These are phyloP conservation scores for Chironomus striatipennis DNA, from an alignment of 1,140 invertebrate genomes.

Conservation along the genomic window DNA sequence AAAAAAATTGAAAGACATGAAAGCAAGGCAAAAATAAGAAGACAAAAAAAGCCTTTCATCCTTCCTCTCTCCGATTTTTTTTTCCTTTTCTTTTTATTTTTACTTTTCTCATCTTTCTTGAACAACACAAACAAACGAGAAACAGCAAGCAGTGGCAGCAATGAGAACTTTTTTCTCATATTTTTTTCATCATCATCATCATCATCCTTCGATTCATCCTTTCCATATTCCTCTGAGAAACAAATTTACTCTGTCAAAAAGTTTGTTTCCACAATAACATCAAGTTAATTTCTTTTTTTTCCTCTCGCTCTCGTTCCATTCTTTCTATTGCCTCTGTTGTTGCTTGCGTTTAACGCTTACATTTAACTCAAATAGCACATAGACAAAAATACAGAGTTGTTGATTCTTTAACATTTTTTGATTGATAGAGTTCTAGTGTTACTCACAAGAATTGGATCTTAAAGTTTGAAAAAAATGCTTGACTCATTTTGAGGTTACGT, in stretches of 20 bases:
- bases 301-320: constrained; percentile 6
- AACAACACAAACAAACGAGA: neutral
- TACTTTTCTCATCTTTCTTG: neutral
- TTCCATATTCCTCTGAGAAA: constrained; percentile 5
- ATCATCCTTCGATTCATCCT: neutral
- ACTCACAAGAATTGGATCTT: too few species aligned
- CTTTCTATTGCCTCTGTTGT: neutral
- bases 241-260: constrained; percentile 13
- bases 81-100: neutral
- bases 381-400: too few species aligned
- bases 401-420: too few species aligned
- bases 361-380: too few species aligned
- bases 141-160: neutral
- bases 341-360: too few species aligned
- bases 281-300: constrained; percentile 9
- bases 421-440: too few species aligned
- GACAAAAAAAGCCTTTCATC: constrained; percentile 1
- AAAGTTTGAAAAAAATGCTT: too few species aligned
- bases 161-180: neutral
- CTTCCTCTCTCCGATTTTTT: neutral
- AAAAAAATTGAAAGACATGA: neutral
- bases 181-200: neutral
- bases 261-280: constrained; percentile 6
- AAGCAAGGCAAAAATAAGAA: neutral
- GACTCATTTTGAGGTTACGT: too few species aligned